phyloP scores from a whole-genome alignment of 2,888 invertebrate species.

The Lycaena phlaeas region DNA sequence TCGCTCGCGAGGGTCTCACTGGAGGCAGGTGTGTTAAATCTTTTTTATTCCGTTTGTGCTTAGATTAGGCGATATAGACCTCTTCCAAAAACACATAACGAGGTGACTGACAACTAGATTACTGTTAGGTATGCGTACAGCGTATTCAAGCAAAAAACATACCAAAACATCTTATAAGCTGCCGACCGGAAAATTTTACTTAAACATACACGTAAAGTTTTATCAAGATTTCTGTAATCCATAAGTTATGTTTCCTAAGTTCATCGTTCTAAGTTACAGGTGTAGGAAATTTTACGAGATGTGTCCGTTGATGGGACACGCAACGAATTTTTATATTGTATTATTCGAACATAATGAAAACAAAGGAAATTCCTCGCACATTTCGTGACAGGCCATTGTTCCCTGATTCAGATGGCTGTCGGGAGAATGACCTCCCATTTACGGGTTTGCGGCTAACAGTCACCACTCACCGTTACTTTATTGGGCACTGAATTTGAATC shows the following conservation, averaged over 20 bases:
- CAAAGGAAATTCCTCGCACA: constrained; percentile 57
- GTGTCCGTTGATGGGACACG: constrained; percentile 46
- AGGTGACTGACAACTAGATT: constrained; percentile 28
- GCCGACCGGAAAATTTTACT: constrained; percentile 15
- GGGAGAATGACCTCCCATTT: constrained; percentile 61
- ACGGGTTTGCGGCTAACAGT: constrained; percentile 48
- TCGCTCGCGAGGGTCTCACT: constrained; percentile 3
- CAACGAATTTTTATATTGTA: constrained; percentile 59
- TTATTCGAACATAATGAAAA: constrained; percentile 48
- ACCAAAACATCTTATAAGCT: constrained; percentile 1
- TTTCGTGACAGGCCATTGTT: constrained; percentile 55
- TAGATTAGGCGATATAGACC: constrained; percentile 2
- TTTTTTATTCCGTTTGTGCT: constrained; percentile 7
- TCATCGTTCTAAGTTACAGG: constrained; percentile 48
- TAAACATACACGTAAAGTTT: not conserved
- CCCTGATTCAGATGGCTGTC: constrained; percentile 31
- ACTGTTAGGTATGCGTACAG: constrained; percentile 32
- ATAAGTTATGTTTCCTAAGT: constrained; percentile 27
- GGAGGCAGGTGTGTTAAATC: not conserved
- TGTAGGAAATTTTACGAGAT: constrained; percentile 57
- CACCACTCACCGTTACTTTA: constrained; percentile 19
- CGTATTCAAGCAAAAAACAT: constrained; percentile 15
- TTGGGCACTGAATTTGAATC: too few relatives aligned
- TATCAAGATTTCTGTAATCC: constrained; percentile 10
- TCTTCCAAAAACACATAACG: constrained; percentile 32